Conservation (phyloP, 2,888 invertebrate species). For the Cheilosia vulpina region DNA sequence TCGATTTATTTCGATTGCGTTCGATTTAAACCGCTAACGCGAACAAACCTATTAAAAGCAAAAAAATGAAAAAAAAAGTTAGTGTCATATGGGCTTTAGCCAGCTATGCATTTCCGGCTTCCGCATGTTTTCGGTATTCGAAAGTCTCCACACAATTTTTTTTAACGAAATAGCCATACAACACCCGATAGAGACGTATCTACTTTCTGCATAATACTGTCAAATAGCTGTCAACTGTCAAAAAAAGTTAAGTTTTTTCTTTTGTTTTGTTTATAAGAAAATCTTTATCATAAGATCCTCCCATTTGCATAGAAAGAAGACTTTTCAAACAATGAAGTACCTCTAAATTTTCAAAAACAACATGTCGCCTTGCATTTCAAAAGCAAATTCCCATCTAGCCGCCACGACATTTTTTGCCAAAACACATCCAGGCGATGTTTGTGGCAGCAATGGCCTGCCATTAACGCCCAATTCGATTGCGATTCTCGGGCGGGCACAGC, state of each 20-base stretch:
- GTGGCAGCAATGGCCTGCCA: conserved; percentile 98
- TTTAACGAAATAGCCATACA: background rate
- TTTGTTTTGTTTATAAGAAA: conserved; percentile 64
- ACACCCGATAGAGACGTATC: background rate
- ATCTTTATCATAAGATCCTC: conserved; percentile 43
- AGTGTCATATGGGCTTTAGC: no score
- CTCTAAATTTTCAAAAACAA: conserved; percentile 20
- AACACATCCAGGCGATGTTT: conserved; percentile 94
- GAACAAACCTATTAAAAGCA: no score
- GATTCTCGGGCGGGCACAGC: conserved; percentile 94
- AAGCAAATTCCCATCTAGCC: conserved; percentile 85
- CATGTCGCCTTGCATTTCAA: conserved; percentile 77
- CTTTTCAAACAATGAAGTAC: conserved; percentile 32
- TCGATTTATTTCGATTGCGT: no score
- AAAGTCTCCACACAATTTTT: background rate
- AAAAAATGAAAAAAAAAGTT: no score
- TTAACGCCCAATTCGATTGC: conserved; percentile 98
- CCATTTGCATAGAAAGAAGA: conserved; percentile 26
- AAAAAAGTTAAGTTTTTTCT: conserved; percentile 24
- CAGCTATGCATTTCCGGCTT: background rate
- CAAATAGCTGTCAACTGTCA: background rate
- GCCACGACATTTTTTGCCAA: conserved; percentile 96
- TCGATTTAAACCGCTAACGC: no score
- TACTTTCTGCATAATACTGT: background rate
- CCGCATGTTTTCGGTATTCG: background rate